These are phyloP conservation scores for Alouatta palliata DNA, from an alignment of 2,113 vertebrate species.

Conservation along the genomic window DNA sequence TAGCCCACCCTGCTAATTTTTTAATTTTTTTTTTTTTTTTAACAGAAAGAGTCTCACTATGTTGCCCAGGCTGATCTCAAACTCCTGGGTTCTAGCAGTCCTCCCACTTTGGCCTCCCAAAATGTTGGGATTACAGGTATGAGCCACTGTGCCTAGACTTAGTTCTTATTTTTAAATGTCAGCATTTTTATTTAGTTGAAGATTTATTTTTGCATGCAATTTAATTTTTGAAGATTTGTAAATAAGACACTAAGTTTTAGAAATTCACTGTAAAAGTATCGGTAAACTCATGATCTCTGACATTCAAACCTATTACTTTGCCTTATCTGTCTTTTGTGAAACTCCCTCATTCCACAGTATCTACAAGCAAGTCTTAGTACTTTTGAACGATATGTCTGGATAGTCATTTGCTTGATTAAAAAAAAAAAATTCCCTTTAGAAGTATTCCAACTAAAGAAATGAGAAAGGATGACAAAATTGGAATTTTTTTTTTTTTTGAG, in stretches of 20 bases:
- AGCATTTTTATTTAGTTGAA: neutral
- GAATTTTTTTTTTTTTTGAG: neutral
- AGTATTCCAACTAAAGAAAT: neutral
- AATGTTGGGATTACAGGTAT: neutral
- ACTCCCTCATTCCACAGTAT: neutral
- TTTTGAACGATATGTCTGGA: neutral
- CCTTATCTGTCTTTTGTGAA: slow-evolving; percentile 13
- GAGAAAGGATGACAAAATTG: neutral
- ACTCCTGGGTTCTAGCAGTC: neutral
- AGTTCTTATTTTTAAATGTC: slow-evolving; percentile 28
- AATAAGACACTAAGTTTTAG: neutral
- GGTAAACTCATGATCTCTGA: neutral
- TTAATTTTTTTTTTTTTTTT: no score
- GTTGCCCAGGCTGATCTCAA: no score
- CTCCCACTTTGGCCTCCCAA: neutral
- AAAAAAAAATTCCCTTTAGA: slow-evolving; percentile 13
- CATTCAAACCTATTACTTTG: neutral
- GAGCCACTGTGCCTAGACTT: neutral
- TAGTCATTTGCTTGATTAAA: neutral
- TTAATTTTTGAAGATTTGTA: slow-evolving; percentile 21
- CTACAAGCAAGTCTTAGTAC: neutral
- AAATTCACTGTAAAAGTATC: slow-evolving; percentile 38
- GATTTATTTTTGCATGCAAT: slow-evolving; percentile 21
- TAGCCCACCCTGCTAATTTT: no score
- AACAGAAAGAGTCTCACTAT: no score